These are phyloP conservation scores for Sceloporus undulatus DNA, from an alignment of 2,113 vertebrate genomes.

Conservation along the genomic window DNA sequence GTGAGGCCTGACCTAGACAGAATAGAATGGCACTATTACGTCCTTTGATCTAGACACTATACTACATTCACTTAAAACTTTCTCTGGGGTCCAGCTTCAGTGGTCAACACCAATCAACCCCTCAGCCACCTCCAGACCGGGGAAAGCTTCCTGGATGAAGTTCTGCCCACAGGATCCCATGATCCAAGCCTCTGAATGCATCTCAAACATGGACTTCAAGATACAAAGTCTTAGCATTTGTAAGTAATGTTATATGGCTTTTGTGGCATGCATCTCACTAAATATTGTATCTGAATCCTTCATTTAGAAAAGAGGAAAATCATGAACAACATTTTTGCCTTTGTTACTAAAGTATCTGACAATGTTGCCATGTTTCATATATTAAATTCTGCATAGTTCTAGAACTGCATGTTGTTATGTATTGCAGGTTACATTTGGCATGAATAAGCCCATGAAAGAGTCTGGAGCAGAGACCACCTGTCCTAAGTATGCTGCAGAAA, in stretches of 20 bases:
- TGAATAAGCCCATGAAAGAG: not conserved
- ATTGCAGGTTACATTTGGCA: not conserved
- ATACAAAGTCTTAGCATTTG: not conserved
- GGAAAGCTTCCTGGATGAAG: not conserved
- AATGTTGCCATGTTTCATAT: not conserved
- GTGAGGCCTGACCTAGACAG: no score
- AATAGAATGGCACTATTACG: no score
- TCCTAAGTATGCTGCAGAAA: not conserved
- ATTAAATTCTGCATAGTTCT: not conserved
- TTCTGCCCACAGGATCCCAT: no score
- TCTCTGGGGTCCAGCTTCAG: no score
- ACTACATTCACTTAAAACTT: no score
- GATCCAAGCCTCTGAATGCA: not conserved
- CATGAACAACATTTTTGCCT: not conserved
- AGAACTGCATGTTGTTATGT: not conserved
- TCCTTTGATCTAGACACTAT: no score
- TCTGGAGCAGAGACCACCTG: not conserved
- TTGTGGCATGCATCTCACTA: not conserved
- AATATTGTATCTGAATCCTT: not conserved
- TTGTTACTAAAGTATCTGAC: not conserved
- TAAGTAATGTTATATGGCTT: not conserved
- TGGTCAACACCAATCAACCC: no score
- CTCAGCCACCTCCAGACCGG: not conserved
- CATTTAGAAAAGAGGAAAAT: not conserved
- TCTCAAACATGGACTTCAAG: not conserved